A percentile compares a stretch with the other conserved stretches of the same genome.
Conservation (phyloP, 2,888 invertebrate genomes). For the Mongoloraphidia duomilia region DNA sequence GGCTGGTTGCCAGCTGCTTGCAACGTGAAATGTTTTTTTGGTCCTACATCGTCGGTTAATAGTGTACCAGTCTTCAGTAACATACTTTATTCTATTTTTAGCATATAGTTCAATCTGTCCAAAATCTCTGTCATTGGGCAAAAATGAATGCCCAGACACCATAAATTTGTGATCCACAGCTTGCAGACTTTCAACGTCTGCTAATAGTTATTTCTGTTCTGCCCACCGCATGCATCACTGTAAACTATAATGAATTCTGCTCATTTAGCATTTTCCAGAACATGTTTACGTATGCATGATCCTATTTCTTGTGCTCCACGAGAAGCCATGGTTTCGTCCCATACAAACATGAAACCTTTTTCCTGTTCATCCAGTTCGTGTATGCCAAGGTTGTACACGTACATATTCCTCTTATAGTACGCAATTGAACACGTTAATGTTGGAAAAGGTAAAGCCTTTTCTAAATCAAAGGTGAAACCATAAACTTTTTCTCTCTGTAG, state of each 20-base stretch:
- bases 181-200: no score
- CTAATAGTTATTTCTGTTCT: constrained; percentile 9
- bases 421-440: no score
- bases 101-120: constrained; percentile 11
- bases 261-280: not conserved
- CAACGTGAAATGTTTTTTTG: no score
- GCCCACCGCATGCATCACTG: constrained; percentile 6
- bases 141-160: constrained; percentile 13
- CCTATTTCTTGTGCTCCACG: no score
- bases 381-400: constrained; percentile 15
- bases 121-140: constrained; percentile 12
- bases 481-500: constrained; percentile 4
- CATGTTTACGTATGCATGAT: constrained; percentile 4
- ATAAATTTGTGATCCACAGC: constrained; percentile 13
- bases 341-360: no score
- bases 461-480: constrained; percentile 8
- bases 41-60: no score
- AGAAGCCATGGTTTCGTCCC: no score
- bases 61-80: no score
- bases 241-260: constrained; percentile 4
- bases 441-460: no score
- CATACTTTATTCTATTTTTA: no score
- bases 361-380: constrained; percentile 16
- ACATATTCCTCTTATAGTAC: constrained; percentile 10
- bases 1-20: no score